Evolutionary conservation across 2,797 vertebrate genomes (phyloP).

Genomic region (Brachyalestes nurse): DNA sequence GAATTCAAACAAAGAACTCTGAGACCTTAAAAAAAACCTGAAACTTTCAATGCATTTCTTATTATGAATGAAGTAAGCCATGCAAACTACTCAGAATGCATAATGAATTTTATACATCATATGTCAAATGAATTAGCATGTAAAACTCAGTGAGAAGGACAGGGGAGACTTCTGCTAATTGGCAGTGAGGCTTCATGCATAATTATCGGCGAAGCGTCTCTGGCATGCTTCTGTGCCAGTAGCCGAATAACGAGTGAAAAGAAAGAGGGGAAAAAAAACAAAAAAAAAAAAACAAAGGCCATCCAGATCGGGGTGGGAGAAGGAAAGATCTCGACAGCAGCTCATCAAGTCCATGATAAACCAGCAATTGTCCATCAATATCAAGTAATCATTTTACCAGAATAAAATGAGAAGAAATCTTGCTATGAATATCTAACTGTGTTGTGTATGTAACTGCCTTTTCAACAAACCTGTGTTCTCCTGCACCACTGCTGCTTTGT

Average conservation of each 20-base stretch:
- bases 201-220: constrained; percentile 82
- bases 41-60: constrained; percentile 72
- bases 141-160: constrained; percentile 84
- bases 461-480: not conserved
- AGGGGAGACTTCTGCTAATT: constrained; percentile 84
- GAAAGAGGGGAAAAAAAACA: constrained; percentile 44
- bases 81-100: constrained; percentile 85
- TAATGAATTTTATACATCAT: constrained; percentile 87
- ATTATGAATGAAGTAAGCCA: constrained; percentile 81
- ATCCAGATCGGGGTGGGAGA: constrained; percentile 67
- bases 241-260: constrained; percentile 74
- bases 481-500: not conserved
- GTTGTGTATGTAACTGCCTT: constrained; percentile 9
- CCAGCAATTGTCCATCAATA: constrained; percentile 76
- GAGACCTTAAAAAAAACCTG: constrained; percentile 34
- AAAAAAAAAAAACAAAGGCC: constrained; percentile 73
- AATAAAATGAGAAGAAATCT: constrained; percentile 14
- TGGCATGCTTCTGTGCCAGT: constrained; percentile 74
- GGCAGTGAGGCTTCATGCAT: constrained; percentile 84
- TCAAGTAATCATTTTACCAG: constrained; percentile 16
- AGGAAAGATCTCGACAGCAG: constrained; percentile 75
- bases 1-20: constrained; percentile 59
- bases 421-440: constrained; percentile 39
- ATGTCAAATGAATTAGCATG: constrained; percentile 86
- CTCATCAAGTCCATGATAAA: constrained; percentile 79